A percentile compares a stretch with the other conserved stretches of the same genome.
phyloP scores from a whole-genome alignment of 1,140 invertebrate genomes.

The Zaprionus ghesquierei region DNA sequence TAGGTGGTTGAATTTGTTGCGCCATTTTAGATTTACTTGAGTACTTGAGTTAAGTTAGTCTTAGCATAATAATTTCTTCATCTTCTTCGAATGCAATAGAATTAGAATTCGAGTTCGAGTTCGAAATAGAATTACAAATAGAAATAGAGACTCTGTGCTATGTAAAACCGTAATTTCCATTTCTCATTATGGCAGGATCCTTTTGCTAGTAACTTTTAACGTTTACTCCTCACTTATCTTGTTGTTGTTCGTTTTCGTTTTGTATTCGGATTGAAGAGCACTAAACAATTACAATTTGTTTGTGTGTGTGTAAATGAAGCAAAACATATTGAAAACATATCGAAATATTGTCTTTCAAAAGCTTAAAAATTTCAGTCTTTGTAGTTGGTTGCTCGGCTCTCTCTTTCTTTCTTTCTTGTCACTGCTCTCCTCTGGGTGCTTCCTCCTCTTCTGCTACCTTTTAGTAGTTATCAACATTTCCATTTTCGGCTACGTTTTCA shows the following conservation, averaged over 20 bases:
- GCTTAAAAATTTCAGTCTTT: conserved; percentile 83
- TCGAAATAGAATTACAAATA: conserved; percentile 47
- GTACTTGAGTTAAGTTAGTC: conserved; percentile 10
- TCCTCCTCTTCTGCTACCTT: not conserved
- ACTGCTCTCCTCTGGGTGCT: conserved; percentile 41
- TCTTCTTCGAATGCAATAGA: conserved; percentile 11
- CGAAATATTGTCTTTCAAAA: conserved; percentile 83
- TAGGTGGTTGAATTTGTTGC: conserved; percentile 25
- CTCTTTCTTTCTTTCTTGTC: conserved; percentile 2
- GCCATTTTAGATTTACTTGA: not conserved
- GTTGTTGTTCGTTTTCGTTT: conserved; percentile 6
- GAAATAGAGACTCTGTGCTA: conserved; percentile 63
- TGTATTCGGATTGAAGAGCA: conserved; percentile 32
- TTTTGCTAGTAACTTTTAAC: conserved; percentile 79
- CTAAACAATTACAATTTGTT: conserved; percentile 36
- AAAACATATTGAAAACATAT: conserved; percentile 71
- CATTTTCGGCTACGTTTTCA: not conserved
- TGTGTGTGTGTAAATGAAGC: conserved; percentile 53
- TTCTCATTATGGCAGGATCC: conserved; percentile 78
- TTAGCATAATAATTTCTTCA: conserved; percentile 39
- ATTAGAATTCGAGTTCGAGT: conserved; percentile 23
- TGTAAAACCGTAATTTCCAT: conserved; percentile 78
- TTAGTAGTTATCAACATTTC: conserved; percentile 16
- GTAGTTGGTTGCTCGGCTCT: conserved; percentile 67
- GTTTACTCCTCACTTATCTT: conserved; percentile 59